Evolutionary conservation across 2,113 vertebrate species (phyloP), one percentile per base, ranked within the genome.

Genomic region (Sarotherodon lohbergeri): DNA sequence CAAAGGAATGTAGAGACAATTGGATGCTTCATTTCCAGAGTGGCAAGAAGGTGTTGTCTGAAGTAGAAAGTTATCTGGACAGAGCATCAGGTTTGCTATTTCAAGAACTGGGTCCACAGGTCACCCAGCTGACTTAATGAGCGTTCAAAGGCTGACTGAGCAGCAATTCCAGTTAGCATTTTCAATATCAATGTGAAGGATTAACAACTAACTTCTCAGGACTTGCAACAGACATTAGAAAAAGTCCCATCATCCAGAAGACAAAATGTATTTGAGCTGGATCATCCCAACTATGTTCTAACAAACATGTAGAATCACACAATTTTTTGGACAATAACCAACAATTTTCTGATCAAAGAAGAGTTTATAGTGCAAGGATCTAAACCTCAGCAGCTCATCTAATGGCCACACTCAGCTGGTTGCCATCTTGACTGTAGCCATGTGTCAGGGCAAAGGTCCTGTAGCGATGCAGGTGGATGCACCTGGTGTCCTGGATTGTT

Each of bases 401-500:
- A 3, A 61, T 41, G 10, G 12, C 14, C 17, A 4, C 7, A 32
- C 89, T 89, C 96, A 99, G 98, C 98, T 99, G 98, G 95, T 99
- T 99, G 22, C 98, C 98, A 55, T 98, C 95, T 66, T 99, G 97
- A 24, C 95, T 97, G 96, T 99, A 99, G 46, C 98, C 97, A 39
- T 99, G 97, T 87, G 99, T 99, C 89, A 98, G 96, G 82, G 97
- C 98, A 92, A 99, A 98, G 87, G 95, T 99, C 95, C 99, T 99
- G 83, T 19, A 52, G 48, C 48, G 13, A 46, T 46, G 43, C 13
- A 52, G 48, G 48, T 52, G 48, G 8, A 52, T 19, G 48, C 48
- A 22, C 22, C 48, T 52, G 48, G 48, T 29, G 29, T 29, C 29
- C 29, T 29, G 29, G 29, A 29, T 29, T 29, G 29, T 29, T 29